A percentile compares a stretch with the other conserved stretches of the same genome.
phyloP scores from a whole-genome alignment of 2,888 invertebrate species.

The Steinernema scapterisci region DNA sequence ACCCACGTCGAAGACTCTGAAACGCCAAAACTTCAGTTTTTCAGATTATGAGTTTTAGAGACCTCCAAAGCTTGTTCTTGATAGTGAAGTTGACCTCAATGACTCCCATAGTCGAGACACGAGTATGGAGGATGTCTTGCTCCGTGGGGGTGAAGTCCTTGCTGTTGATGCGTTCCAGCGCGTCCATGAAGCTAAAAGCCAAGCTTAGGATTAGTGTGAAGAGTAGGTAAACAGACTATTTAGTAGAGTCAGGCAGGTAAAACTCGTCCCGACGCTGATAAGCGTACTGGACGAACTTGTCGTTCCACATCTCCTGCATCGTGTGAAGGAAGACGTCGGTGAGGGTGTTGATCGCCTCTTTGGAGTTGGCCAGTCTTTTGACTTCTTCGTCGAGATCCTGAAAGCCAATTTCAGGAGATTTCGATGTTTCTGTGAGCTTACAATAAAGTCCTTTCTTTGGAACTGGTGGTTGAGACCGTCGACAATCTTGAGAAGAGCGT shows the following conservation, averaged over 20 bases:
- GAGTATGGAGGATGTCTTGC: conserved; percentile 59
- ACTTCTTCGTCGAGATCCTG: conserved; percentile 14
- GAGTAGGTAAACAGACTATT: conserved; percentile 81
- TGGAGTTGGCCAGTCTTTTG: not conserved
- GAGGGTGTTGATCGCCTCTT: conserved; percentile 16
- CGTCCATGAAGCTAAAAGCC: conserved; percentile 58
- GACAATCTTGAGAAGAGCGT: conserved; percentile 17
- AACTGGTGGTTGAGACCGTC: conserved; percentile 6
- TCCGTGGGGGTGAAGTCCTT: conserved; percentile 53
- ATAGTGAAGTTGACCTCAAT: conserved; percentile 64
- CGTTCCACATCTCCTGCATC: conserved; percentile 76
- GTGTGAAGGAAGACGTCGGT: conserved; percentile 24
- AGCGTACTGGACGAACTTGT: conserved; percentile 95
- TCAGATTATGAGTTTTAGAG: not conserved
- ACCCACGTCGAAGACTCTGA: conserved; percentile 56
- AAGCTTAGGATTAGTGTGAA: not conserved
- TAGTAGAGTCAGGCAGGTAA: conserved; percentile 98
- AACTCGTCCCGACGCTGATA: conserved; percentile 99
- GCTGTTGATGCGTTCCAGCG: conserved; percentile 53
- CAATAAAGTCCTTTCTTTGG: not conserved
- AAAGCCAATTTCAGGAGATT: too few species aligned
- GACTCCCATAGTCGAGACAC: conserved; percentile 65
- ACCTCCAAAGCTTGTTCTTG: conserved; percentile 61
- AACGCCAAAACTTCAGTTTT: conserved; percentile 32
- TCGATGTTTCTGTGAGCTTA: too few species aligned